Evolutionary conservation across 2,113 vertebrate genomes (phyloP).

Genomic region (Forbesichthys agassizii): DNA sequence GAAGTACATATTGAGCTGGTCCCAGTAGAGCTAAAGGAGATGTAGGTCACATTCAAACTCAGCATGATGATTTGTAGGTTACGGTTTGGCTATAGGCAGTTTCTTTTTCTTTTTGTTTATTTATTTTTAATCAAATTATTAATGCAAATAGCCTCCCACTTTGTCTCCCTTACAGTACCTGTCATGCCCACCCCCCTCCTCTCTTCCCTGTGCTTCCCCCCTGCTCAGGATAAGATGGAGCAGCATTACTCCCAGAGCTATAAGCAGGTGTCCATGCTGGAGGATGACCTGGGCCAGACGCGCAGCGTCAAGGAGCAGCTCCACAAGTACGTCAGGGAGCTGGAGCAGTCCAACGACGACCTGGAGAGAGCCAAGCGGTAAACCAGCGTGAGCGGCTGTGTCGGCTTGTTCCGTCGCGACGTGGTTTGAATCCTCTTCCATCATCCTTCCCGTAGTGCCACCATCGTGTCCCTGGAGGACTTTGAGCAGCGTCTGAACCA

Average conservation of each 20-base stretch:
- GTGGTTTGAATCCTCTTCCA: too few relatives aligned
- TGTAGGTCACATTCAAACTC: slow-evolving; percentile 47
- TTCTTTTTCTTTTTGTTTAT: too few relatives aligned
- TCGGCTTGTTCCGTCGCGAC: background rate
- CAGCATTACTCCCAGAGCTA: slow-evolving; percentile 94
- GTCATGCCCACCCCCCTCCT: background rate
- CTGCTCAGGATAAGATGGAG: slow-evolving; percentile 89
- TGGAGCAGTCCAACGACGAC: slow-evolving; percentile 98
- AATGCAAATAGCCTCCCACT: background rate
- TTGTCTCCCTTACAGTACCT: background rate
- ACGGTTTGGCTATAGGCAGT: too few relatives aligned
- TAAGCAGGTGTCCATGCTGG: slow-evolving; percentile 93
- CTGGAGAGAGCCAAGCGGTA: slow-evolving; percentile 95
- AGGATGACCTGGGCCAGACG: slow-evolving; percentile 94
- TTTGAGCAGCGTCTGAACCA: slow-evolving; percentile 98
- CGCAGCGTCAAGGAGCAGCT: slow-evolving; percentile 95
- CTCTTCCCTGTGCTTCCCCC: background rate
- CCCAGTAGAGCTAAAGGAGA: slow-evolving; percentile 18
- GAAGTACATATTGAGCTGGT: slow-evolving; percentile 29
- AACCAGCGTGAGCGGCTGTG: background rate
- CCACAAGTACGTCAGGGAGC: slow-evolving; percentile 94
- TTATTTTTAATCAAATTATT: background rate
- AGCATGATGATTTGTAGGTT: too few relatives aligned
- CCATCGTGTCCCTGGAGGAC: slow-evolving; percentile 96
- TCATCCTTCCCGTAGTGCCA: slow-evolving; percentile 79